phyloP scores from a whole-genome alignment of 2,113 vertebrate genomes.

The Podarcis raffonei region DNA sequence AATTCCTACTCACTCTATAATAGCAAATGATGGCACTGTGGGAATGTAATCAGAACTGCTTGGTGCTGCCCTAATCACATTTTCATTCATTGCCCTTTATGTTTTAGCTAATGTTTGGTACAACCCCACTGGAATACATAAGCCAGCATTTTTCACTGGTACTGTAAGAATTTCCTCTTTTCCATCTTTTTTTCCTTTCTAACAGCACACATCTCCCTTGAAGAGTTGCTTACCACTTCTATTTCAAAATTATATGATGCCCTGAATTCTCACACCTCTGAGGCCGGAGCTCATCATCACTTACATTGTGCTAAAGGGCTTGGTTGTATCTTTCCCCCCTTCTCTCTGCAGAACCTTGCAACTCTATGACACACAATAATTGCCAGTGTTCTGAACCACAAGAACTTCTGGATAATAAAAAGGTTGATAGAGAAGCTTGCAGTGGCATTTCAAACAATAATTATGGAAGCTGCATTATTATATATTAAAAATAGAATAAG shows the following conservation, averaged over 20 bases:
- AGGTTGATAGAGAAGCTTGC: neutral
- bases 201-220: slow-evolving; percentile 44
- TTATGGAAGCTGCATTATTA: neutral
- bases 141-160: slow-evolving; percentile 52
- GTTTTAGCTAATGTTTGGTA: slow-evolving; percentile 60
- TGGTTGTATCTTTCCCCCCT: neutral
- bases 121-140: slow-evolving; percentile 52
- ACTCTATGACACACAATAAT: neutral
- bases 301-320: neutral
- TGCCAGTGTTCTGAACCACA: fast-evolving
- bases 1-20: slow-evolving; percentile 44
- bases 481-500: neutral
- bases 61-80: slow-evolving; percentile 56
- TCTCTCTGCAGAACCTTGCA: slow-evolving; percentile 12
- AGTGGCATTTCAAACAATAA: neutral
- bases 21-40: slow-evolving; percentile 16
- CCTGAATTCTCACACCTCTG: slow-evolving; percentile 8
- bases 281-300: slow-evolving; percentile 21
- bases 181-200: slow-evolving; percentile 50
- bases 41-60: slow-evolving; percentile 63
- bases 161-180: slow-evolving; percentile 48
- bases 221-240: slow-evolving; percentile 60
- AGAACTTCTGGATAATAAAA: neutral
- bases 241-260: slow-evolving; percentile 36
- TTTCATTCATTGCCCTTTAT: slow-evolving; percentile 60